phyloP scores from a whole-genome alignment of 2,888 invertebrate species.

The Cataglyphis livida region DNA sequence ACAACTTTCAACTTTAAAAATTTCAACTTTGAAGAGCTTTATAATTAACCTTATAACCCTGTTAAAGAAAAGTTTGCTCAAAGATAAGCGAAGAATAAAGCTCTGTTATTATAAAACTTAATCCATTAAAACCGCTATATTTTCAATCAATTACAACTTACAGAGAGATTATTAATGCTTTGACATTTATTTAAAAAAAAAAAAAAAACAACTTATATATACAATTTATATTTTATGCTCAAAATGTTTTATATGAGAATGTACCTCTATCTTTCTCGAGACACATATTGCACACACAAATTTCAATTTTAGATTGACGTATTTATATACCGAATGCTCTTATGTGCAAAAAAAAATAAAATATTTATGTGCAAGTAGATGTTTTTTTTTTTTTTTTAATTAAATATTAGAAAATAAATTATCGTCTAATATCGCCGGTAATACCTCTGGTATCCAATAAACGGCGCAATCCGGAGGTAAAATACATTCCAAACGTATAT shows the following conservation, averaged over 20 bases:
- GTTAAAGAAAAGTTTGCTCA: constrained; percentile 39
- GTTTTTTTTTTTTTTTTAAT: no score
- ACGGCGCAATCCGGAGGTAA: constrained; percentile 61
- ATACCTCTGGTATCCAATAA: constrained; percentile 66
- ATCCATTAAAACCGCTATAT: constrained; percentile 31
- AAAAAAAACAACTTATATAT: not conserved
- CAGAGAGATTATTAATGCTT: constrained; percentile 11
- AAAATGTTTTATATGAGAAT: not conserved
- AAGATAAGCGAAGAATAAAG: constrained; percentile 45
- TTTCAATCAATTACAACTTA: constrained; percentile 19
- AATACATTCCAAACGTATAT: not conserved
- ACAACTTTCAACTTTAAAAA: constrained; percentile 33
- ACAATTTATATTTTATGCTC: not conserved
- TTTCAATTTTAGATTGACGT: not conserved
- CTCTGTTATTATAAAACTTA: constrained; percentile 45
- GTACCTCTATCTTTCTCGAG: not conserved
- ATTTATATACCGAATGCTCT: not conserved
- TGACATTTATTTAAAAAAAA: constrained; percentile 12
- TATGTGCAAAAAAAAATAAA: not conserved
- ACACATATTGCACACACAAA: not conserved
- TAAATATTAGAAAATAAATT: constrained; percentile 56
- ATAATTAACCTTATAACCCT: constrained; percentile 45
- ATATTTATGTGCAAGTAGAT: not conserved
- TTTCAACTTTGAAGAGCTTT: constrained; percentile 39
- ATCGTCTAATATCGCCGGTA: constrained; percentile 61